Percentiles rank a stretch among this genome's conserved stretches.
Evolutionary conservation across 1,140 invertebrate species (phyloP).

Genomic region (Halesus radiatus): DNA sequence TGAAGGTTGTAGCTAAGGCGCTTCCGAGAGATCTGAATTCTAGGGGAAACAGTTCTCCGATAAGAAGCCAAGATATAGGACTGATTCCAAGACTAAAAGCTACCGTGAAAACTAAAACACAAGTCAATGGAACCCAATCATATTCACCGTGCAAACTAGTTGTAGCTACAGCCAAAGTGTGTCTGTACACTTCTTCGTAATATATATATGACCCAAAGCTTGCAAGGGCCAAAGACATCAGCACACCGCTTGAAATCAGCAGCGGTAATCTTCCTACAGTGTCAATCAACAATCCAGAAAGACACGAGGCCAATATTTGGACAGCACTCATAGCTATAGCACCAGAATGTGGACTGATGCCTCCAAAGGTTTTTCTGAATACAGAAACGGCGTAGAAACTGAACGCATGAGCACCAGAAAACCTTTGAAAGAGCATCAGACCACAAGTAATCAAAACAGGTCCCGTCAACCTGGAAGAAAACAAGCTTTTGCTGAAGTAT

Average conservation of each 20-base stretch:
- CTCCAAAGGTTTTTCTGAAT: slow-evolving; percentile 82
- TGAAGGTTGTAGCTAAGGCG: slow-evolving; percentile 86
- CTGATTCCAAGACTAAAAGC: slow-evolving; percentile 91
- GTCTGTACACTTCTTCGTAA: slow-evolving; percentile 73
- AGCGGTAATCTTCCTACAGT: slow-evolving; percentile 83
- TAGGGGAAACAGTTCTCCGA: slow-evolving; percentile 89
- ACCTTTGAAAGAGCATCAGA: slow-evolving; percentile 88
- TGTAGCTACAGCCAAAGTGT: slow-evolving; percentile 61
- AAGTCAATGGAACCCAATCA: slow-evolving; percentile 87
- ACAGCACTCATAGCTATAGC: slow-evolving; percentile 85
- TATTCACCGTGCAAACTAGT: slow-evolving; percentile 68
- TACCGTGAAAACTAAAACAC: slow-evolving; percentile 85
- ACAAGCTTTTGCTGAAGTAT: slow-evolving; percentile 65
- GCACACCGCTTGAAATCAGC: slow-evolving; percentile 83
- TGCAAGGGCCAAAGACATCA: slow-evolving; percentile 85
- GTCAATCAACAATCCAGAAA: slow-evolving; percentile 86
- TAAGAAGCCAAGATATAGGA: slow-evolving; percentile 89
- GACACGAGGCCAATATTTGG: slow-evolving; percentile 81
- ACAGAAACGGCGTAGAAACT: slow-evolving; percentile 87
- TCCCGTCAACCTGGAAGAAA: slow-evolving; percentile 72
- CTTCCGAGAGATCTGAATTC: slow-evolving; percentile 88
- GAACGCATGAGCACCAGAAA: slow-evolving; percentile 86
- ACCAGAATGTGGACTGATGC: slow-evolving; percentile 85
- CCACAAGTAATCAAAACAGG: slow-evolving; percentile 86
- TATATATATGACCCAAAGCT: slow-evolving; percentile 87